phyloP scores from a whole-genome alignment of 2,113 vertebrate genomes.

The Bubo scandiacus region DNA sequence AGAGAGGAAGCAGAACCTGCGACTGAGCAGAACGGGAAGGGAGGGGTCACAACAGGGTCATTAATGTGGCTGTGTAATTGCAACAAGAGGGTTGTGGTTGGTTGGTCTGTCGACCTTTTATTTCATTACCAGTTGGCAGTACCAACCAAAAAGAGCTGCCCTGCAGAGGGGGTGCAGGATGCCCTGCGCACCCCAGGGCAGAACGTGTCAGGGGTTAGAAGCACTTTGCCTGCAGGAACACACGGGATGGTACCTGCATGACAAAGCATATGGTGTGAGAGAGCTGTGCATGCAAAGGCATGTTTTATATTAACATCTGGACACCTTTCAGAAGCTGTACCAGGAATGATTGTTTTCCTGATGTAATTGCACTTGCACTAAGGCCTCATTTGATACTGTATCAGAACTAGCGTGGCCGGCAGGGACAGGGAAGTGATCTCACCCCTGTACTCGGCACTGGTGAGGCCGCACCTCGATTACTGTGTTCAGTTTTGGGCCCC shows the following conservation, averaged over 20 bases:
- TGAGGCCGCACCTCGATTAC: no score
- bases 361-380: background rate
- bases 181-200: background rate
- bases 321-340: background rate
- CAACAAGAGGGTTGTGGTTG: background rate
- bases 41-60: background rate
- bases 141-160: background rate
- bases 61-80: background rate
- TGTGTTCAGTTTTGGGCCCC: no score
- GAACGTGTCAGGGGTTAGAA: background rate
- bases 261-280: background rate
- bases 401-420: no score
- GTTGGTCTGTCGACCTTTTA: background rate
- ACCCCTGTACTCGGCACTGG: no score
- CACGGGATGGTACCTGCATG: background rate
- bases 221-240: fast-evolving
- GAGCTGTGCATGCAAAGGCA: background rate
- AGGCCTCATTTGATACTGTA: background rate
- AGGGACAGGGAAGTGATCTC: no score
- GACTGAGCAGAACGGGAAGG: background rate
- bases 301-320: fast-evolving
- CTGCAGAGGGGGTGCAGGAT: fast-evolving
- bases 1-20: background rate
- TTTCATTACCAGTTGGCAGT: background rate
- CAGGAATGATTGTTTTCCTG: background rate